Base-by-base conservation (phyloP, 2,797 vertebrate species). In the Karalla daura region DNA sequence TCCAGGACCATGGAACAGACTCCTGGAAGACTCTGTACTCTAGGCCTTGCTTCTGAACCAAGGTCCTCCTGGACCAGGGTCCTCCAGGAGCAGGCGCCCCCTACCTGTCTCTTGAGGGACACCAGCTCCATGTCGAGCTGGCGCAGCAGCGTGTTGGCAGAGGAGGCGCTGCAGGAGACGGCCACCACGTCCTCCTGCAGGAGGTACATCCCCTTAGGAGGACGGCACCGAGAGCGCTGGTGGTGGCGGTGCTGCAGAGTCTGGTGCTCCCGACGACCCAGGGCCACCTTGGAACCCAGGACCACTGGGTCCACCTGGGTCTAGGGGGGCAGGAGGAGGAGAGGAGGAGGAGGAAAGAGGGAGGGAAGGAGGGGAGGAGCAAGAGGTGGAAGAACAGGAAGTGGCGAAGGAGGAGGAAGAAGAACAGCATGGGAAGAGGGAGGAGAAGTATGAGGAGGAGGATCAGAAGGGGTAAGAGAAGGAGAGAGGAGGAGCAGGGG, bases 171-270 rank as follows among this genome's bases (percentile, higher is more conserved):
- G 92, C 97, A 98, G 84, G 97, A 98, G 43, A 99, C 95, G 2
- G 97, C 96, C 84, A 97, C 93, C 67, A 98, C 97, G 50, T 99
- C 98, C 85, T 99, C 98, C 90, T 98, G 97, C 49, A 94, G 97
- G 85, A 99, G 92, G 89, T 95, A 99, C 98, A 99, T 99, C 93
- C 98, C 98, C 91, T 98, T 99, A 4, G 98, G 98, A 1, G 97
- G 97, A 2, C 97, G 95, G 85, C 96, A 98, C 83, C 97, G 97
- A 37, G 98, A 96, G 2, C 98, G 95, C 84, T 97, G 97, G 84
- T 98, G 98, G 79, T 99, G 97, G 2, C 98, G 94, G 82, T 98
- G 98, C 78, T 95, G 96, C 78, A 98, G 93, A 33, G 96, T 98
- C 91, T 97, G 96, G 88, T 98, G 95, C 52, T 98, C 97, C 81